Evolutionary conservation across 2,113 vertebrate genomes (phyloP), one percentile per base, ranked within the genome.

Genomic region (Anas platyrhynchos): DNA sequence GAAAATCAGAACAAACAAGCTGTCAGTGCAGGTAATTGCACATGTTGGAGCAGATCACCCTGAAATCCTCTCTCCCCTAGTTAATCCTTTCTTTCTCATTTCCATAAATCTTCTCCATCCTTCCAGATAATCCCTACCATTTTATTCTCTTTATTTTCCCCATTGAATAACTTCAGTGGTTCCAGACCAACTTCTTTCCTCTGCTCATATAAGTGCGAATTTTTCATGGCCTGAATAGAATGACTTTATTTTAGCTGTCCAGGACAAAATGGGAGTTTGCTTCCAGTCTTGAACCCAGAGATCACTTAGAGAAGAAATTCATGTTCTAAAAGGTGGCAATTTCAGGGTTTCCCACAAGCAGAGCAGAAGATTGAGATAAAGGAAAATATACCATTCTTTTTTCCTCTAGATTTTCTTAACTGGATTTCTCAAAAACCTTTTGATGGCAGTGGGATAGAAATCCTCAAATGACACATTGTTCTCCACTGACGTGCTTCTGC

Each of bases 1-100:
- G 83, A 83, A 91, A 96, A 80, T 83, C 38, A 55, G 59, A 91
- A 50, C 41, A 80, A 92, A 67, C 36, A 81, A 88, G 44, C 74
- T 75, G 52, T 68, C 50, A 63, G 63, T 43, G 54, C 34, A 69
- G 54, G 67, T 90, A 73, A 50, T 80, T 69, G 63, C 62, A 83
- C 2, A 1, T 88, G 48, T 89, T 91, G 71, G 75, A 89, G 18
- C 43, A 82, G 61, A 63, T 95, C 89, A 87, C 2, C 0, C 32
- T 89, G 59, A 55, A 79, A 93, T 93, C 48, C 61, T 38, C 26
- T 13, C 25, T 54, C 17, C 25, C 6, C 68, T 54, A 21, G 26
- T 72, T 29, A 38, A 54, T 38, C 13, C 13, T 67, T 29, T 69
- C 32, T 54, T 89, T 52, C 66, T 93, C 62, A 54, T 77, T 85